Conservation (phyloP, 2,113 vertebrate genomes). For the Nycticebus coucang region DNA sequence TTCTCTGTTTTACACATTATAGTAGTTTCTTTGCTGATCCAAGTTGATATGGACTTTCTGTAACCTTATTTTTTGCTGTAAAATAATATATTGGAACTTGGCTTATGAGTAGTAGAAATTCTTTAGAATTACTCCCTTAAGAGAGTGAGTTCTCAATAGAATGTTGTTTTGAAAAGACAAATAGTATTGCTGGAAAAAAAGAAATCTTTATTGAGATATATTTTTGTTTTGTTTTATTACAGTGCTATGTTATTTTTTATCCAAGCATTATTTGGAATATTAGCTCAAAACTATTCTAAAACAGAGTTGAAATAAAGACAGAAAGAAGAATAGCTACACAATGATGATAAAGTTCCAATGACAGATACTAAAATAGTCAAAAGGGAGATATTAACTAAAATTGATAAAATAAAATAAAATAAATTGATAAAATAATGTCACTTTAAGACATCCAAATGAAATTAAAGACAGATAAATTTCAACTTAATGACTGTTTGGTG, state of each 20-base stretch:
- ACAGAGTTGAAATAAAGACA: slow-evolving; percentile 36
- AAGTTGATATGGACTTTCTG: slow-evolving; percentile 26
- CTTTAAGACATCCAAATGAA: slow-evolving; percentile 51
- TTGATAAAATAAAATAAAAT: slow-evolving; percentile 60
- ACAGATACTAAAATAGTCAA: slow-evolving; percentile 46
- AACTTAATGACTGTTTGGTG: slow-evolving; percentile 48
- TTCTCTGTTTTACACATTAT: neutral
- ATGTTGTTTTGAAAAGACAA: slow-evolving; percentile 57
- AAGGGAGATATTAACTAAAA: slow-evolving; percentile 58
- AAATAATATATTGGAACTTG: slow-evolving; percentile 60
- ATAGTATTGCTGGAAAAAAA: neutral
- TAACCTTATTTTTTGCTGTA: slow-evolving; percentile 54
- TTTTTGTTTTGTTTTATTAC: slow-evolving; percentile 33
- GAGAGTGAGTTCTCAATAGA: neutral
- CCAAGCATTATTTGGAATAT: slow-evolving; percentile 42
- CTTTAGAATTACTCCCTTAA: slow-evolving; percentile 49
- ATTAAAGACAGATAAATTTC: slow-evolving; percentile 44
- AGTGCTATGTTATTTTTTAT: neutral
- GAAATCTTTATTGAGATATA: slow-evolving; percentile 51
- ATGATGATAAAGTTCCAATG: slow-evolving; percentile 54
- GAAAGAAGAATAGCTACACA: slow-evolving; percentile 31
- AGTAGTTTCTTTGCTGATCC: slow-evolving; percentile 27
- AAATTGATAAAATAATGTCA: slow-evolving; percentile 53
- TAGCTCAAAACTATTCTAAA: slow-evolving; percentile 52
- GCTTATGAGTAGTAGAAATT: slow-evolving; percentile 21